Evolutionary conservation across 2,888 invertebrate genomes (phyloP).

Genomic region (Saturnia japonica): DNA sequence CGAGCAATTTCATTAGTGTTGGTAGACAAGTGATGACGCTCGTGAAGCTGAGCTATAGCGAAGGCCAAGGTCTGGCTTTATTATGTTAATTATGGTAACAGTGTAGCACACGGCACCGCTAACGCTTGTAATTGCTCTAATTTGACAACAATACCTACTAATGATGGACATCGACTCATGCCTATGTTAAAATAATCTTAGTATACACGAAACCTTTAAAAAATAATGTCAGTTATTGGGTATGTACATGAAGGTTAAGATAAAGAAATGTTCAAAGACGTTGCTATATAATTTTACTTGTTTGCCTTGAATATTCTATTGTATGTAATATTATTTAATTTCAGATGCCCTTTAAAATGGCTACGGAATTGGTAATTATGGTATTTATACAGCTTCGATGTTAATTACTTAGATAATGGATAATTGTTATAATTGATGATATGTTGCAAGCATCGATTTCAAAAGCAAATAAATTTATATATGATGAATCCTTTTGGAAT

Average conservation of each 20-base stretch:
- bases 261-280: neutral
- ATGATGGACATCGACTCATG: constrained; percentile 18
- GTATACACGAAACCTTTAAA: neutral
- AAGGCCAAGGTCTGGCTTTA: constrained; percentile 62
- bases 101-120: constrained; percentile 33
- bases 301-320: neutral
- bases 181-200: neutral
- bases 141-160: constrained; percentile 32
- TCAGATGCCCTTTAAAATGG: neutral
- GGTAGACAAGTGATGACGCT: constrained; percentile 34
- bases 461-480: neutral
- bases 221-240: neutral
- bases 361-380: constrained; percentile 4
- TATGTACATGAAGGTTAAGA: neutral
- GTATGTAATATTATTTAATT: neutral
- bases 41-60: constrained; percentile 37
- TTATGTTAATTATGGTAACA: constrained; percentile 55
- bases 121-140: constrained; percentile 49
- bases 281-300: neutral
- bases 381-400: neutral
- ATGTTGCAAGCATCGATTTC: neutral
- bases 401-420: neutral
- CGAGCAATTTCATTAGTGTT: constrained; percentile 23
- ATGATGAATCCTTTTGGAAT: too few relatives aligned
- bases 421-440: neutral